phyloP scores from a whole-genome alignment of 2,113 vertebrate species.

The Corvus hawaiiensis region DNA sequence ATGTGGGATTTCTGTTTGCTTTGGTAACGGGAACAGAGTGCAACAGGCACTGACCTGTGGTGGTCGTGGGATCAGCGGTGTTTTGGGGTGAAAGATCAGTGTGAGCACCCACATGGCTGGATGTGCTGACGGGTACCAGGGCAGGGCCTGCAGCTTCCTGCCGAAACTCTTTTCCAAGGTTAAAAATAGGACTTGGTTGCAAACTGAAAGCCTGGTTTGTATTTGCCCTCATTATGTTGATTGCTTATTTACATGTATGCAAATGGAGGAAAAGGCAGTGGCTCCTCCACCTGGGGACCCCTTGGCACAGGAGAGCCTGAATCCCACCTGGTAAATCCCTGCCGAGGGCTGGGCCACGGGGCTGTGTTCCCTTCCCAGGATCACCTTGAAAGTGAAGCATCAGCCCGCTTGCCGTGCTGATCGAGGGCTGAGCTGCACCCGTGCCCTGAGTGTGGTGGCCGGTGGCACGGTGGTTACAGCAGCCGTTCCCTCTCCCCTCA shows the following conservation, averaged over 20 bases:
- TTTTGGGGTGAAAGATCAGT: neutral
- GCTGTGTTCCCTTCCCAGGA: neutral
- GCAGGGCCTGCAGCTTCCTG: neutral
- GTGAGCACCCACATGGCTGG: neutral
- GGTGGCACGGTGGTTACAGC: rapidly evolving
- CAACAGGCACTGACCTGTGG: neutral
- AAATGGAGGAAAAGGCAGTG: neutral
- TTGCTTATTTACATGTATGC: slow-evolving; percentile 50
- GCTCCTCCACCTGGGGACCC: neutral
- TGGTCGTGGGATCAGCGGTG: rapidly evolving
- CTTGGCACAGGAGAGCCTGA: neutral
- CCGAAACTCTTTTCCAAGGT: neutral
- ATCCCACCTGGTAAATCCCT: neutral
- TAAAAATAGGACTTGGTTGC: slow-evolving; percentile 32
- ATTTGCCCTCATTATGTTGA: slow-evolving; percentile 18
- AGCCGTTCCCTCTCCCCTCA: neutral
- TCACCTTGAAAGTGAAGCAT: neutral
- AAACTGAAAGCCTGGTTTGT: slow-evolving; percentile 19
- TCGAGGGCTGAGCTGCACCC: rapidly evolving
- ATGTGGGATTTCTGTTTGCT: neutral
- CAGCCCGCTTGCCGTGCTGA: rapidly evolving
- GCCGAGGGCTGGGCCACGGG: rapidly evolving
- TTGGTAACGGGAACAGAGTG: rapidly evolving
- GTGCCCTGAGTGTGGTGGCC: rapidly evolving
- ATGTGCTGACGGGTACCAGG: rapidly evolving